Evolutionary conservation across 1,140 invertebrate species (phyloP), one percentile per base, ranked within the genome.

Genomic region (Cyclina sinensis): DNA sequence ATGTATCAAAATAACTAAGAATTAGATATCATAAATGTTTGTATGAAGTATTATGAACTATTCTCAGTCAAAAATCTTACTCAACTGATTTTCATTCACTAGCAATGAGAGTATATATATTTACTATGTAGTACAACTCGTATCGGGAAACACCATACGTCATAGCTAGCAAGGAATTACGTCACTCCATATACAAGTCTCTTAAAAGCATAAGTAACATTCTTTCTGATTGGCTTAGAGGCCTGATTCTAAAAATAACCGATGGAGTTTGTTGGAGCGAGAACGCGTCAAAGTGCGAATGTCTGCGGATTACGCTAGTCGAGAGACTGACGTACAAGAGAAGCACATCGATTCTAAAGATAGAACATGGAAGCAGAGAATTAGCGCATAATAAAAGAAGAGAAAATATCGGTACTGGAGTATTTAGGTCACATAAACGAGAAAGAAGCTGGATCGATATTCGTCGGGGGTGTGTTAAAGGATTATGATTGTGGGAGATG

Each of bases 61-160:
- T 24, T 32, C 81, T 62, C 65, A 70, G 24, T 83, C 54, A 83
- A 83, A 83, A 73, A 83, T 46, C 39, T 68, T 30, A 65, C 59
- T 68, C 59, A 83, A 83, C 81, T 83, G 81, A 68, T 43, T 70
- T 51, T 32, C 65, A 83, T 83, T 83, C 81, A 51, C 24, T 21
- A 35, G 30, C 21, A n/a, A 27, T 48, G 18, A 14, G 80, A 70
- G 46, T 83, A 83, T 83, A 83, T 83, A 78, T 51, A 35, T 51
- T 46, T n/a, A 70, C 78, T 70, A 48, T 51, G 68, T 83, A 83
- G 81, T 70, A 70, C 54, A 83, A 51, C 81, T 70, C 39, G 81
- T 83, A 70, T 83, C 59, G 81, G 81, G 81, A 83, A 83, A 83
- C 81, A 83, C 81, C 81, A 30, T 80, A 80, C 78, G 81, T 83